Evolutionary conservation across 2,113 vertebrate genomes (phyloP), one percentile per base, ranked within the genome.

Genomic region (Panurus biarmicus): DNA sequence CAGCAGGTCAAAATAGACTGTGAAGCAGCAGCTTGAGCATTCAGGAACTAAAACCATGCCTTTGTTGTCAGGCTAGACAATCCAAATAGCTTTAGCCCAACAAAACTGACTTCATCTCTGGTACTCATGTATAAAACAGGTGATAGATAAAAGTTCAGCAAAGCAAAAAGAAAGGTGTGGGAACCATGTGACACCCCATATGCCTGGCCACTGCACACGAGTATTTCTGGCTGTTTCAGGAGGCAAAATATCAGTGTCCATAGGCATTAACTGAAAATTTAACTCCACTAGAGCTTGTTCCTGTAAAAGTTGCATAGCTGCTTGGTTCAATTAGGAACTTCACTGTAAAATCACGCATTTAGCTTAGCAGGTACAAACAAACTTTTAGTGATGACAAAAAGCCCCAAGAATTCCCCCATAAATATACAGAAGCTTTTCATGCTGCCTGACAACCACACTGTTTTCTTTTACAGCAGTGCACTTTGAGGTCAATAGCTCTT

Each of bases 151-250:
- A 29, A 45, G 28, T 11, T 76, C 54, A 56, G 9, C 33, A 18
- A 45, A 65, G 33, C 18, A 51, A 61, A 45, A 70, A 25, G 28
- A 67, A 71, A 77, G 28, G 15, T 1, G 2, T 14, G 57, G 29
- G 38, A 75, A 47, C 11, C 31, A 36, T 6, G 1, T 11, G 21
- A 61, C 16, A 28, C 20, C 21, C 16, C 20, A 33, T 13, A 1
- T 4, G 18, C 19, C 24, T 51, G 11, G 11, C 35, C 40, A 33
- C 3, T 0, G 14, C 36, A n/a, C 3, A 18, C 7, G 5, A 14
- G 24, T 12, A 20, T 61, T 84, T 60, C 40, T 77, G 28, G 35
- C 56, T 40, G 8, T 42, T 82, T 71, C 35, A 40, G 23, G 10
- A 71, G 13, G 7, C 10, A 45, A 90, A 50, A 38, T 25, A 88